A percentile compares a stretch with the other conserved stretches of the same genome.
Evolutionary conservation across 2,888 invertebrate species (phyloP).

Genomic region (Mimachlamys varia): DNA sequence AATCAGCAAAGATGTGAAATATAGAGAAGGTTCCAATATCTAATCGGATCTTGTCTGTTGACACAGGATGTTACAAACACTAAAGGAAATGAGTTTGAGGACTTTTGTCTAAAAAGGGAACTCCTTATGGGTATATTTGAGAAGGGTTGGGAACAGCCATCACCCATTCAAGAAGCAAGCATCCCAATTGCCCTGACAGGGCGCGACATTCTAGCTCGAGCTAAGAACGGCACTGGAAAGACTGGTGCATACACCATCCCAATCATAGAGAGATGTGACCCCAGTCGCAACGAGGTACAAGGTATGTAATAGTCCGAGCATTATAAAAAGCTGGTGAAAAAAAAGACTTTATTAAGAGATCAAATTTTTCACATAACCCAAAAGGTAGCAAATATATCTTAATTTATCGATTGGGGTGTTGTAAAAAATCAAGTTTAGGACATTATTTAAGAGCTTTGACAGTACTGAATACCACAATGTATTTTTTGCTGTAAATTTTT

Average conservation of each 20-base stretch:
- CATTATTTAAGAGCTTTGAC: too few species aligned
- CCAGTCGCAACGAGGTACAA: conserved; percentile 95
- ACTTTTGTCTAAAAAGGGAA: conserved; percentile 98
- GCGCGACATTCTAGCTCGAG: conserved; percentile 98
- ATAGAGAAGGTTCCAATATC: not conserved
- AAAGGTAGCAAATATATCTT: too few species aligned
- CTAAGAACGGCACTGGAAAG: conserved; percentile 99
- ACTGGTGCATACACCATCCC: conserved; percentile 99
- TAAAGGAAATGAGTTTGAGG: conserved; percentile 99
- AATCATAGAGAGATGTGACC: conserved; percentile 93
- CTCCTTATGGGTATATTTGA: conserved; percentile 99
- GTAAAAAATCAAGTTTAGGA: too few species aligned
- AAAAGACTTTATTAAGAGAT: not conserved
- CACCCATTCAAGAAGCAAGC: conserved; percentile 97
- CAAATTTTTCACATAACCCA: too few species aligned
- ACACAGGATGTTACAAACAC: conserved; percentile 98
- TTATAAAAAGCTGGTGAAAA: not conserved
- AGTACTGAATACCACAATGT: too few species aligned
- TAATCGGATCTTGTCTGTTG: conserved; percentile 30
- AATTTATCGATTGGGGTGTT: too few species aligned
- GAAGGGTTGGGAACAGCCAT: conserved; percentile 99
- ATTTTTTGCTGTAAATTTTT: too few species aligned
- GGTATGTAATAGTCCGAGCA: conserved; percentile 77
- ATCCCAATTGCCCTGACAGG: conserved; percentile 99
- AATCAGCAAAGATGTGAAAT: too few species aligned